These are phyloP conservation scores for Cherax destructor DNA, from an alignment of 1,140 invertebrate species.

Conservation along the genomic window DNA sequence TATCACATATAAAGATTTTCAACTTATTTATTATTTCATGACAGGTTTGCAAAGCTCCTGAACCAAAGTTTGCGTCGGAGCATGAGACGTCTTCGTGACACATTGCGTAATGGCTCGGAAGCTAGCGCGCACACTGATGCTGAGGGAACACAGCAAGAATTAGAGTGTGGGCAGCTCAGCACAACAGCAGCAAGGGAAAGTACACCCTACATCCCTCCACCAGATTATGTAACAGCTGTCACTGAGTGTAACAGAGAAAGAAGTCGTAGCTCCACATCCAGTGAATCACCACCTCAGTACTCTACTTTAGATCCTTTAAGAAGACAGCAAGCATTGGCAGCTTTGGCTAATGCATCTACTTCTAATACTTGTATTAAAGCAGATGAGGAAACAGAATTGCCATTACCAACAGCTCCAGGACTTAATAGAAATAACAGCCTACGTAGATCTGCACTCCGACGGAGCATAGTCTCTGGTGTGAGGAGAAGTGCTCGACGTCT, in stretches of 20 bases:
- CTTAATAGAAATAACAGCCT: slow-evolving; percentile 10
- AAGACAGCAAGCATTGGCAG: slow-evolving; percentile 61
- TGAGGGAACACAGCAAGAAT: slow-evolving; percentile 26
- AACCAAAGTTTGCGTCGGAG: slow-evolving; percentile 87
- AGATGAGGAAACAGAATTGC: slow-evolving; percentile 1
- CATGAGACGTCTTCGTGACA: slow-evolving; percentile 80
- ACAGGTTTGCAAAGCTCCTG: slow-evolving; percentile 85
- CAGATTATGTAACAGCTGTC: slow-evolving; percentile 55
- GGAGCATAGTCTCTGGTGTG: slow-evolving; percentile 52
- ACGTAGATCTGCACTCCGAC: slow-evolving; percentile 47
- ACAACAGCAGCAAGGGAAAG: not conserved
- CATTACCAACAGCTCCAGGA: not conserved
- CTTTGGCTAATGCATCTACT: slow-evolving; percentile 9
- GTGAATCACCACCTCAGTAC: slow-evolving; percentile 58
- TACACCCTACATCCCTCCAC: slow-evolving; percentile 65
- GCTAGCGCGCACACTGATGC: not conserved
- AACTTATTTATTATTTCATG: not conserved
- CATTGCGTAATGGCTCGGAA: slow-evolving; percentile 21
- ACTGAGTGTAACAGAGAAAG: slow-evolving; percentile 5
- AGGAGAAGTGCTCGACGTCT: slow-evolving; percentile 55
- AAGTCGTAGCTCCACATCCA: not conserved
- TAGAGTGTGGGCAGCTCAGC: not conserved
- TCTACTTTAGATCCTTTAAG: slow-evolving; percentile 64
- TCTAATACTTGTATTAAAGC: slow-evolving; percentile 10
- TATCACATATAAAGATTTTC: no score